These are phyloP conservation scores for Parasteatoda tepidariorum DNA, from an alignment of 1,140 invertebrate species.

Conservation along the genomic window DNA sequence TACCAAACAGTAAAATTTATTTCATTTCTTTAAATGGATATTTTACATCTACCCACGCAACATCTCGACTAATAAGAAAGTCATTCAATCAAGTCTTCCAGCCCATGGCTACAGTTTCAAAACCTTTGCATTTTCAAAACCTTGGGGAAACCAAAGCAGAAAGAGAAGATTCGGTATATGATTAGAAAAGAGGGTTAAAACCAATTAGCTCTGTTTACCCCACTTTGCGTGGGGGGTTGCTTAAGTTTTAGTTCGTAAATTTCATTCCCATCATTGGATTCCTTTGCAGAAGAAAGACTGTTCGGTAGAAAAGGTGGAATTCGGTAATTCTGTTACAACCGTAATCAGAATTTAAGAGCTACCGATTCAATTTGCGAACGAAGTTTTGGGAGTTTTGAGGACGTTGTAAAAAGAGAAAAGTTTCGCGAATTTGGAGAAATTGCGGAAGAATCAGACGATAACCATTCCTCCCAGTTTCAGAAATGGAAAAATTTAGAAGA, in stretches of 20 bases:
- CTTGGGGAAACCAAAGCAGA: background rate
- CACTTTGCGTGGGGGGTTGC: background rate
- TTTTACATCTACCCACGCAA: background rate
- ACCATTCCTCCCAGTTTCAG: too few relatives aligned
- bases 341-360: constrained; percentile 26
- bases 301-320: background rate
- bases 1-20: background rate
- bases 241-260: constrained; percentile 2
- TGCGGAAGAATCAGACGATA: too few relatives aligned
- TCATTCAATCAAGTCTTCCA: background rate
- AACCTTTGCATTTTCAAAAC: background rate
- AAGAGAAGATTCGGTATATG: background rate
- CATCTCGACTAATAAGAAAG: background rate
- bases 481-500: too few relatives aligned
- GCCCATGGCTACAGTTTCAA: background rate
- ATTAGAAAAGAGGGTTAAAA: background rate
- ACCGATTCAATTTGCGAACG: constrained; percentile 1
- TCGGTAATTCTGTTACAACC: background rate
- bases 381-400: background rate
- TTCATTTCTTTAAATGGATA: background rate
- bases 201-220: constrained; percentile 16
- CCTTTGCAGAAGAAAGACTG: background rate
- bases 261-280: background rate
- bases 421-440: too few relatives aligned
- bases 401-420: background rate